A percentile compares a stretch with the other conserved stretches of the same genome.
Evolutionary conservation across 2,888 invertebrate species (phyloP).

Genomic region (Cinara cedri): DNA sequence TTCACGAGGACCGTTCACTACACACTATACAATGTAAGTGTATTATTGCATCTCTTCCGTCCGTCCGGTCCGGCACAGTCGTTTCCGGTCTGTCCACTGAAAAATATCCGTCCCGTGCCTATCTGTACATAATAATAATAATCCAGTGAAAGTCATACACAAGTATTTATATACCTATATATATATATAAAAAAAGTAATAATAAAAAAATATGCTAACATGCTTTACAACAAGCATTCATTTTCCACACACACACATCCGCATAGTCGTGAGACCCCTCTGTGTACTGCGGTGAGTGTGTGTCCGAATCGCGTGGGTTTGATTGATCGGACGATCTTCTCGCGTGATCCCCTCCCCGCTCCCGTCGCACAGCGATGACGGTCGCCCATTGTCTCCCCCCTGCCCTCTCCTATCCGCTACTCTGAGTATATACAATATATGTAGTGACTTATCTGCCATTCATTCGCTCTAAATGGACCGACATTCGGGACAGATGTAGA

Average conservation of each 20-base stretch:
- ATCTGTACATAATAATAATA: too few species aligned
- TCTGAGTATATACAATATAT: too few species aligned
- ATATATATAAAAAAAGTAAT: not conserved
- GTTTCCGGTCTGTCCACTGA: constrained; percentile 41
- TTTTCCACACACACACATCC: not conserved
- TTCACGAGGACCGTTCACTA: too few species aligned
- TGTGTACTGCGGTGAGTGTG: not conserved
- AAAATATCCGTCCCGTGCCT: constrained; percentile 1
- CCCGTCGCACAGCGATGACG: not conserved
- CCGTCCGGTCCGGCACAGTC: not conserved
- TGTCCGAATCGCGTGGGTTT: constrained; percentile 50
- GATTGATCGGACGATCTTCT: constrained; percentile 55
- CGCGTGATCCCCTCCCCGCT: constrained; percentile 21
- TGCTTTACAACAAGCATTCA: constrained; percentile 2
- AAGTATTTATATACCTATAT: too few species aligned
- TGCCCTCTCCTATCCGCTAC: not conserved
- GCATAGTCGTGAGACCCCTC: constrained; percentile 30
- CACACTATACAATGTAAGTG: too few species aligned
- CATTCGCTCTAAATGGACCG: constrained; percentile 27
- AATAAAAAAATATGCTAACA: not conserved
- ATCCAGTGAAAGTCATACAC: constrained; percentile 42
- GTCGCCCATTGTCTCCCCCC: constrained; percentile 35
- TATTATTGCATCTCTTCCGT: too few species aligned
- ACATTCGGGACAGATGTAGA: constrained; percentile 27
- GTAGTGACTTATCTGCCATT: not conserved